These are phyloP conservation scores for Zaprionus davidi DNA, from an alignment of 1,140 invertebrate genomes.

Conservation along the genomic window DNA sequence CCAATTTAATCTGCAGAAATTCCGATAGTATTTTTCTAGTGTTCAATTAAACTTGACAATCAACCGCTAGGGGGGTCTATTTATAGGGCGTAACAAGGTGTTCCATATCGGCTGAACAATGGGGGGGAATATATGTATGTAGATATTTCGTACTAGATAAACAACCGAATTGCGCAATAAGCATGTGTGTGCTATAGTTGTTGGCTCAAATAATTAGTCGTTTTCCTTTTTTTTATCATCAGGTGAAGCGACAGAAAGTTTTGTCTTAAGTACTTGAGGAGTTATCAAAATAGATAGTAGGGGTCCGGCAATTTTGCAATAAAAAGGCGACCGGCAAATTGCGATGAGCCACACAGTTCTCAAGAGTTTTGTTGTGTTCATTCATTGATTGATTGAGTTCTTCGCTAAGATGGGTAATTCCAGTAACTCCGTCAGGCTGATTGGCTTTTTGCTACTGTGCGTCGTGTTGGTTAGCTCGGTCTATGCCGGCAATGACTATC, in stretches of 20 bases:
- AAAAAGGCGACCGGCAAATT: slow-evolving; percentile 36
- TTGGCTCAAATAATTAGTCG: slow-evolving; percentile 36
- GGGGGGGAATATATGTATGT: slow-evolving; percentile 2
- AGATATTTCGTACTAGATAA: slow-evolving; percentile 30
- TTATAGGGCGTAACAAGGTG: slow-evolving; percentile 4
- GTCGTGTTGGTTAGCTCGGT: slow-evolving; percentile 25
- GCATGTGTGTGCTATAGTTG: background rate
- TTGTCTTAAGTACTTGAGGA: background rate
- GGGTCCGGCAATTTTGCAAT: slow-evolving; percentile 27
- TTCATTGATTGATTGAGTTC: slow-evolving; percentile 2
- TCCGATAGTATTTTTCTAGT: background rate
- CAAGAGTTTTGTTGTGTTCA: slow-evolving; percentile 7
- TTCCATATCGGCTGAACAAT: background rate
- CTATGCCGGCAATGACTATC: slow-evolving; percentile 56
- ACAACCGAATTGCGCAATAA: slow-evolving; percentile 16
- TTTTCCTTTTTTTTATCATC: background rate
- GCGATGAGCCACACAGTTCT: slow-evolving; percentile 11
- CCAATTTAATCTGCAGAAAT: slow-evolving; percentile 11
- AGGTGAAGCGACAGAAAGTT: background rate
- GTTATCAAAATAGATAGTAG: slow-evolving; percentile 24
- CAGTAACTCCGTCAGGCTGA: slow-evolving; percentile 1
- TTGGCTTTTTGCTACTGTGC: slow-evolving; percentile 35
- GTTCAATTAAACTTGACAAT: slow-evolving; percentile 20
- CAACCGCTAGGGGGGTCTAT: background rate
- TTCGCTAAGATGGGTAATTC: slow-evolving; percentile 19